Evolutionary conservation across 2,797 vertebrate genomes (phyloP).

Genomic region (Discoglossus pictus): DNA sequence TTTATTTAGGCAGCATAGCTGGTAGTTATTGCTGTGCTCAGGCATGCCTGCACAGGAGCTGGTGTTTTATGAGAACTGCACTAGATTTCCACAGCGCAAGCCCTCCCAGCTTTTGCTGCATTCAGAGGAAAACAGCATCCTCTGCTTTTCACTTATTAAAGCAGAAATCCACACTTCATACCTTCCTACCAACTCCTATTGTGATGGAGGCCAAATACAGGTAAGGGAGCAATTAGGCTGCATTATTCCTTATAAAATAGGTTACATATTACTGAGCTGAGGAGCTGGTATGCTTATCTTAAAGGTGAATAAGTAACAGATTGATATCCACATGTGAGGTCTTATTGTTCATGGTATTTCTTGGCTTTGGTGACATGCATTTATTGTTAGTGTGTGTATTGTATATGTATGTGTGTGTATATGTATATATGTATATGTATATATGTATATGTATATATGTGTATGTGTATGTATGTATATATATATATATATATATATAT

Average conservation of each 20-base stretch:
- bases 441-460: too few species aligned
- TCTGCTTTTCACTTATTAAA: neutral
- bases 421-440: too few species aligned
- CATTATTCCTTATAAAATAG: neutral
- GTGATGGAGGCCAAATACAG: neutral
- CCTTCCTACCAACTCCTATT: neutral
- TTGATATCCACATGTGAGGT: too few species aligned
- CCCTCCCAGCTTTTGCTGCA: neutral
- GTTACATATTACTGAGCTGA: neutral
- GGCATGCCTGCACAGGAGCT: conserved; percentile 16
- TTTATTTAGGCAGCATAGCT: conserved; percentile 3
- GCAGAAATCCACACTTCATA: neutral
- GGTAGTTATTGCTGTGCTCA: neutral
- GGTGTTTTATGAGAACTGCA: conserved; percentile 26
- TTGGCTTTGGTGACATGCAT: too few species aligned
- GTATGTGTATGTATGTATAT: too few species aligned
- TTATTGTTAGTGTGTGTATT: too few species aligned
- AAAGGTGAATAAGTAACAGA: neutral
- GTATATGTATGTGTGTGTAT: too few species aligned
- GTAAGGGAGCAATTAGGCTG: neutral
- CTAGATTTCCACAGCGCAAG: conserved; percentile 17
- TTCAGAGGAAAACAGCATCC: conserved; percentile 2
- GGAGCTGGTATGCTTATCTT: neutral
- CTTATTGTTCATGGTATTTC: too few species aligned
- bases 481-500: too few species aligned